Evolutionary conservation across 2,113 vertebrate genomes (phyloP), one percentile per base, ranked within the genome.

Genomic region (Hippocampus barbouri): DNA sequence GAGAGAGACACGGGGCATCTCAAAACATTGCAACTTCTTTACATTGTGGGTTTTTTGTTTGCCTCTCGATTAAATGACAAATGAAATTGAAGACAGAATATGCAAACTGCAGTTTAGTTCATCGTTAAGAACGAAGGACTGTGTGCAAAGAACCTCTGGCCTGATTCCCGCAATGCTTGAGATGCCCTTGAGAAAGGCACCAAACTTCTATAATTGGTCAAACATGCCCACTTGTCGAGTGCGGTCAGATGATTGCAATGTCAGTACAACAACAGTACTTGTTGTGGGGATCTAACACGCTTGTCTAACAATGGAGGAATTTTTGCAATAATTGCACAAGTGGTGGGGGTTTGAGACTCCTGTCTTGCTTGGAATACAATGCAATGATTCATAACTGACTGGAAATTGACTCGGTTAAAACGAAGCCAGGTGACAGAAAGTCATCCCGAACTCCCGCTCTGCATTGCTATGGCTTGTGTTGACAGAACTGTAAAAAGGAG

Each of bases 11-110:
- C 70, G 74, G 73, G 79, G 82, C 71, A 71, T 79, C 77, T 81
- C 11, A 30, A 65, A 72, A 74, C 82, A 51, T 80, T 83, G 87
- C 85, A 81, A 85, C 86, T 82, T 86, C 76, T 89, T 87, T 87
- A 90, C 89, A 84, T 89, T 88, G 77, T 27, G 27, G 30, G 27
- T 1, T 2, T 2, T 1, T 34, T 61, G 1, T 27, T 61, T 62
- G 8, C 27, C 61, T 38, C 1, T 56, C 8, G 2, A 23, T 56
- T 56, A 56, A 15, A 56, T 56, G 21, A 23, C 2, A 56, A 4
- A 8, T 10, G 3, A 3, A 23, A 11, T n/a, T 8, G 59, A 14
- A 30, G 1, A 9, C 27, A 34, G 27, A 30, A 7, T 16, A 30
- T 34, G 12, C 0, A 34, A 34, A 34, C 15, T 45, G 12, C 43